Conservation (phyloP, 1,140 invertebrate species). For the Diabrotica virgifera region DNA sequence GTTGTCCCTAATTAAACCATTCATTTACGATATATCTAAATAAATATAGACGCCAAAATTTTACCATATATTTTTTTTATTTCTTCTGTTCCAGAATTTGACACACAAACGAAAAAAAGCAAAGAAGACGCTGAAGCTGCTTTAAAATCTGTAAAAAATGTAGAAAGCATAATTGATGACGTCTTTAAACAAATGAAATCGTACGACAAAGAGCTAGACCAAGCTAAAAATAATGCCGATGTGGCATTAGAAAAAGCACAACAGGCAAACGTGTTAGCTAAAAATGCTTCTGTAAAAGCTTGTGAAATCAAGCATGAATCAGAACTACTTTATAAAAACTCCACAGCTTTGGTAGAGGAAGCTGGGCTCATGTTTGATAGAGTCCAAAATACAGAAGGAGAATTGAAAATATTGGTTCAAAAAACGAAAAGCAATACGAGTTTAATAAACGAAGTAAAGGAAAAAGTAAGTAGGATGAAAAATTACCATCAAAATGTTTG, state of each 20-base stretch:
- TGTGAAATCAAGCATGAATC: conserved; percentile 74
- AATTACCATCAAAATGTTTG: too few species aligned
- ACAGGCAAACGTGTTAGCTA: conserved; percentile 67
- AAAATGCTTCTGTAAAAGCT: conserved; percentile 73
- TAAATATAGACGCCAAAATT: too few species aligned
- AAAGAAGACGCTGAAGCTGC: conserved; percentile 65
- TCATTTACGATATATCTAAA: too few species aligned
- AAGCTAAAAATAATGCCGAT: conserved; percentile 75
- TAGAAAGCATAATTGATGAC: conserved; percentile 53
- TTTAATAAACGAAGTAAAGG: conserved; percentile 68
- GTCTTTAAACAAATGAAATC: conserved; percentile 62
- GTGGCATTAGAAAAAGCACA: conserved; percentile 72
- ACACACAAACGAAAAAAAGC: conserved; percentile 81
- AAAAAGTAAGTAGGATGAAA: conserved; percentile 51
- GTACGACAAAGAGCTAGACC: conserved; percentile 68
- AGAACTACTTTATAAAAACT: conserved; percentile 70
- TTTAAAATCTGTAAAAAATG: conserved; percentile 57
- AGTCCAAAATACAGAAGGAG: conserved; percentile 67
- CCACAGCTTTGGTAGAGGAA: conserved; percentile 70
- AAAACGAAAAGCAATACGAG: conserved; percentile 71
- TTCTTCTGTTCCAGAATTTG: conserved; percentile 68
- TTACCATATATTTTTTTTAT: too few species aligned
- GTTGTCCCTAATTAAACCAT: too few species aligned
- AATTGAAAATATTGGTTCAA: conserved; percentile 69
- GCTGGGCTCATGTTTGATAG: conserved; percentile 70